A percentile compares a stretch with the other conserved stretches of the same genome.
These are phyloP conservation scores for Oscheius myriophilus DNA, from an alignment of 2,888 invertebrate species.

Conservation along the genomic window DNA sequence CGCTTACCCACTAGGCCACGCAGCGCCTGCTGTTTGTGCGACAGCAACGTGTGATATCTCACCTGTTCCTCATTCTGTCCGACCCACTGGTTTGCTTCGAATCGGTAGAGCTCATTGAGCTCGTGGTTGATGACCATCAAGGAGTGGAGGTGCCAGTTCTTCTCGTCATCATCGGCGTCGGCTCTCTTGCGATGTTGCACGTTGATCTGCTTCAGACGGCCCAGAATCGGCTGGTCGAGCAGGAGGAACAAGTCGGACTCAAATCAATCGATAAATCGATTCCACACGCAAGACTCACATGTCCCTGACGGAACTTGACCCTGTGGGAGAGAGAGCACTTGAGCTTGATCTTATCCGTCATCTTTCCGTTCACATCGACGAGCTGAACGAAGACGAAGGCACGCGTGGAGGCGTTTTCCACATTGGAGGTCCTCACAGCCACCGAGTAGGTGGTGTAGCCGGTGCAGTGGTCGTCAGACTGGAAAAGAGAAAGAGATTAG, in stretches of 20 bases:
- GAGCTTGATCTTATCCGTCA: constrained; percentile 20
- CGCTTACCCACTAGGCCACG: no score
- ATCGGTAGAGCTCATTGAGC: constrained; percentile 18
- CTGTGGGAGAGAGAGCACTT: constrained; percentile 20
- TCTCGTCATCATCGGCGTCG: not conserved
- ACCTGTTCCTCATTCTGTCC: not conserved
- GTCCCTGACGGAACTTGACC: constrained; percentile 18
- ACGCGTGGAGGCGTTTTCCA: constrained; percentile 6
- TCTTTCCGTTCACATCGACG: constrained; percentile 4
- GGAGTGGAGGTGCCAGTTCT: constrained; percentile 25
- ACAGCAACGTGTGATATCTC: no score
- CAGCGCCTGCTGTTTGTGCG: no score
- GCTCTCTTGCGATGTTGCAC: not conserved
- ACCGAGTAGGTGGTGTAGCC: constrained; percentile 15
- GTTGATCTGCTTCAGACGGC: not conserved
- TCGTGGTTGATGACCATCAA: constrained; percentile 19
- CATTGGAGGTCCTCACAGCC: constrained; percentile 15
- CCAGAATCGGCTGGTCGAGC: constrained; percentile 14
- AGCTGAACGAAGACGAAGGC: constrained; percentile 20
- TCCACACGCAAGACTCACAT: constrained; percentile 8
- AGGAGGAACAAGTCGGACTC: constrained; percentile 27
- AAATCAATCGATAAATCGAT: not conserved
- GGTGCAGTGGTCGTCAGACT: not conserved
- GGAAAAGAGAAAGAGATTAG: no score
- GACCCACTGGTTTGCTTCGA: constrained; percentile 12